Evolutionary conservation across 1,140 invertebrate genomes (phyloP).

Genomic region (Drosophila tristis): DNA sequence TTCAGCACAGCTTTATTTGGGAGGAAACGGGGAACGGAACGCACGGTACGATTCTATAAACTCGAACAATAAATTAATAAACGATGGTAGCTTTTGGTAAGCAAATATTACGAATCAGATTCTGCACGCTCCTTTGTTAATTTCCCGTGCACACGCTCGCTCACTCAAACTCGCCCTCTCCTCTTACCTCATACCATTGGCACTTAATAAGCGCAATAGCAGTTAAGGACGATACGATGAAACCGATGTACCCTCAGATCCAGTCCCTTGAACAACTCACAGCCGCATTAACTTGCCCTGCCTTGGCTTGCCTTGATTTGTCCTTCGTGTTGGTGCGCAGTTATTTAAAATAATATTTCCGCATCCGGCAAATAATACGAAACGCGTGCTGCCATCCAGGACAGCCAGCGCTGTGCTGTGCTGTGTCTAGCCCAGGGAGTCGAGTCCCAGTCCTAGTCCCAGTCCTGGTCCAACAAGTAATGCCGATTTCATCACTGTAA

Average conservation of each 20-base stretch:
- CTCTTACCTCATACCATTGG: slow-evolving; percentile 14
- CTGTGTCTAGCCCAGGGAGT: background rate
- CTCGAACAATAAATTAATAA: slow-evolving; percentile 57
- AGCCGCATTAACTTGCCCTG: slow-evolving; percentile 5
- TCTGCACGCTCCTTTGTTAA: slow-evolving; percentile 76
- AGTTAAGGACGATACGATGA: slow-evolving; percentile 19
- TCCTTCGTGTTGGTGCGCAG: slow-evolving; percentile 49
- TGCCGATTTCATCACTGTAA: no score
- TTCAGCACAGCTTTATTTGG: no score
- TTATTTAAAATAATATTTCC: slow-evolving; percentile 82
- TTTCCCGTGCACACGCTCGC: slow-evolving; percentile 79
- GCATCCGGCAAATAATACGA: slow-evolving; percentile 76
- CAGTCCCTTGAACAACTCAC: slow-evolving; percentile 21
- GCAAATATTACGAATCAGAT: slow-evolving; percentile 72
- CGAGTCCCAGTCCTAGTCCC: background rate
- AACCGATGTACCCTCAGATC: background rate
- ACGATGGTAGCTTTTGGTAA: slow-evolving; percentile 45
- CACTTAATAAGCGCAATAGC: slow-evolving; percentile 27
- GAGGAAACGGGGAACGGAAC: no score
- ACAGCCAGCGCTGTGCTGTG: background rate
- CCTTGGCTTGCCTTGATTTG: slow-evolving; percentile 5
- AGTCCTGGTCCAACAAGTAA: background rate
- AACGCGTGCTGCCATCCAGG: slow-evolving; percentile 51
- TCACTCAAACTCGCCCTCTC: slow-evolving; percentile 26
- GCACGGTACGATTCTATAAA: slow-evolving; percentile 5